Evolutionary conservation across 2,113 vertebrate genomes (phyloP).

Genomic region (Hemiscyllium ocellatum): DNA sequence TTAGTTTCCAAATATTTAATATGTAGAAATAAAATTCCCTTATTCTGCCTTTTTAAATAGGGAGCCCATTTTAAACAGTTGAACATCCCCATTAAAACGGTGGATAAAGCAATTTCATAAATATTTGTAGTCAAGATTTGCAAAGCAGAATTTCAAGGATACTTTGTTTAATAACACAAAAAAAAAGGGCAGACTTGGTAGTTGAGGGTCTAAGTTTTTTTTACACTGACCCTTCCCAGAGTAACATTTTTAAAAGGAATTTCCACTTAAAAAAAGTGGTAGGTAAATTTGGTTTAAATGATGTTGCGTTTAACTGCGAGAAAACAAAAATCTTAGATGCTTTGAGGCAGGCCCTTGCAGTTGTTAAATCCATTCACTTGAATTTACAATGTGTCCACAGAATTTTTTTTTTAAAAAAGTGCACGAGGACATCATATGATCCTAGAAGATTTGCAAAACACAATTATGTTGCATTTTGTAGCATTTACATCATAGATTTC

Average conservation of each 20-base stretch:
- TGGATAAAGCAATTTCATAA: conserved; percentile 24
- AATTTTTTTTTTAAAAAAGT: not conserved
- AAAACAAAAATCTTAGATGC: not conserved
- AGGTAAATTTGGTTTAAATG: not conserved
- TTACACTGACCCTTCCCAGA: not conserved
- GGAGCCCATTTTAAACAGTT: not conserved
- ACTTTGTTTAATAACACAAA: not conserved
- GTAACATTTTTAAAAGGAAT: not conserved
- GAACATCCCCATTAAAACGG: not conserved
- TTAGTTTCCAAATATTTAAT: conserved; percentile 29
- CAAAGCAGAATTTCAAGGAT: not conserved
- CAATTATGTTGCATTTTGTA: not conserved
- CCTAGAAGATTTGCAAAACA: conserved; percentile 11
- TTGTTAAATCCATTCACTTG: not conserved
- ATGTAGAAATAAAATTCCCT: conserved; percentile 15
- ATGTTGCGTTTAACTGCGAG: not conserved
- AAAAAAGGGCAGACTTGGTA: not conserved
- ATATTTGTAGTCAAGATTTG: not conserved
- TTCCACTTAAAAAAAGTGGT: not conserved
- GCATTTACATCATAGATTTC: not conserved
- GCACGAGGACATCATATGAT: not conserved
- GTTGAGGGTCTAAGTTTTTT: not conserved
- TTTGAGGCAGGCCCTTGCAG: not conserved
- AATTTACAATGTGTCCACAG: not conserved
- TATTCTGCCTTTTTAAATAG: conserved; percentile 27